Percentiles rank a stretch among this genome's conserved stretches.
Evolutionary conservation across 2,888 invertebrate genomes (phyloP).

Genomic region (Volucella bombylans): DNA sequence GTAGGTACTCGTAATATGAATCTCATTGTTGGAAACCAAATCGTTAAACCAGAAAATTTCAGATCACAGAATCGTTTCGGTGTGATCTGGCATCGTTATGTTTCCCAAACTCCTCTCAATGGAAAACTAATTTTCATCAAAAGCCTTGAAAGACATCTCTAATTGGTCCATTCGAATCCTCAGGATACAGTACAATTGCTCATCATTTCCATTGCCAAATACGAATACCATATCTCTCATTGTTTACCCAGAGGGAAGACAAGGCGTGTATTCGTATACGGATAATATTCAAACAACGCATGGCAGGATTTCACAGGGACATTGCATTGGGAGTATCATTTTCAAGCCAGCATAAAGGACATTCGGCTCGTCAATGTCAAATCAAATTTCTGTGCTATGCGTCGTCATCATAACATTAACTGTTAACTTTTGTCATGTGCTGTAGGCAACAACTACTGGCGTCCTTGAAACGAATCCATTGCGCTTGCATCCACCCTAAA

Average conservation of each 20-base stretch:
- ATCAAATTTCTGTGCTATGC: slow-evolving; percentile 64
- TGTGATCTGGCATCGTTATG: slow-evolving; percentile 26
- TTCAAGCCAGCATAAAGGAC: slow-evolving; percentile 52
- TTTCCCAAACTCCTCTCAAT: slow-evolving; percentile 33
- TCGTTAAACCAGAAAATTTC: slow-evolving; percentile 66
- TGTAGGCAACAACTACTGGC: slow-evolving; percentile 31
- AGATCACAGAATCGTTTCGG: slow-evolving; percentile 54
- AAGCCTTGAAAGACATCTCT: slow-evolving; percentile 39
- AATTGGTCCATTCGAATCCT: slow-evolving; percentile 68
- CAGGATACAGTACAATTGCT: slow-evolving; percentile 56
- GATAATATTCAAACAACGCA: not conserved
- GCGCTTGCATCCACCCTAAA: slow-evolving; percentile 46
- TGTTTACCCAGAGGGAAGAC: slow-evolving; percentile 61
- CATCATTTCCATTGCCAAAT: slow-evolving; percentile 56
- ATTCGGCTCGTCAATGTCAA: slow-evolving; percentile 70
- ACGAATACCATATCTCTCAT: slow-evolving; percentile 6
- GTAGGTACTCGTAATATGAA: slow-evolving; percentile 3
- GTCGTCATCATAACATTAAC: slow-evolving; percentile 45
- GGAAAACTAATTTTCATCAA: slow-evolving; percentile 65
- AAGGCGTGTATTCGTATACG: not conserved
- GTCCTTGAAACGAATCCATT: slow-evolving; percentile 52
- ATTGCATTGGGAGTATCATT: slow-evolving; percentile 55
- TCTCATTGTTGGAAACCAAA: slow-evolving; percentile 18
- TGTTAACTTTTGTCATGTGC: slow-evolving; percentile 70
- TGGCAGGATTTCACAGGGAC: not conserved